Percentiles rank a stretch among this genome's conserved stretches.
Conservation (phyloP, 2,797 vertebrate species). For the Acanthurus leucopareius region DNA sequence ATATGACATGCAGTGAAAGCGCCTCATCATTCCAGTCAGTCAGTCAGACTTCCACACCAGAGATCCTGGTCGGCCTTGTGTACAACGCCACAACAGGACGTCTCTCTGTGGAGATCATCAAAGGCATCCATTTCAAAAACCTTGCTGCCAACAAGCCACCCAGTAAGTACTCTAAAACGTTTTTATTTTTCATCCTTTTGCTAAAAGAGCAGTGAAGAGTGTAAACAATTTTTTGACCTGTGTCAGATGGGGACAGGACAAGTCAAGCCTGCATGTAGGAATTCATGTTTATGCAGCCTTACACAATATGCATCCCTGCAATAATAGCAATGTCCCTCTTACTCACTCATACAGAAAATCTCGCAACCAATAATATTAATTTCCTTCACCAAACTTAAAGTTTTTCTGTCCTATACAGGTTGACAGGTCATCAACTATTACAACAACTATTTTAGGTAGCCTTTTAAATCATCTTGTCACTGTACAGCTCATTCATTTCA, state of each 20-base stretch:
- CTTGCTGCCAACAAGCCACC: constrained; percentile 97
- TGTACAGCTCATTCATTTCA: background rate
- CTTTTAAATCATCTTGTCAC: background rate
- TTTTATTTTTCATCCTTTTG: constrained; percentile 60
- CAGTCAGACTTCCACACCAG: constrained; percentile 92
- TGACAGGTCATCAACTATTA: background rate
- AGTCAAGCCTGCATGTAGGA: constrained; percentile 20
- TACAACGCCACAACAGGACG: constrained; percentile 98
- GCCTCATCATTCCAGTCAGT: constrained; percentile 97
- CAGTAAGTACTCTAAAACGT: constrained; percentile 91
- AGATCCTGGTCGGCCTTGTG: constrained; percentile 96
- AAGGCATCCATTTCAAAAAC: constrained; percentile 99
- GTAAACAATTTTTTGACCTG: background rate
- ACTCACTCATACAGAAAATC: background rate
- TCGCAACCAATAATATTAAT: background rate
- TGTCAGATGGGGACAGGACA: constrained; percentile 14
- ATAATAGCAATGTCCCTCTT: background rate
- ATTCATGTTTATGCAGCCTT: constrained; percentile 3
- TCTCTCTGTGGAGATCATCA: constrained; percentile 98
- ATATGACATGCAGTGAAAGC: constrained; percentile 94
- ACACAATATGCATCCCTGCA: background rate
- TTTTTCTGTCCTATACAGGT: background rate
- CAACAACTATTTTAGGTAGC: background rate
- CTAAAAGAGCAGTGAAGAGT: constrained; percentile 60
- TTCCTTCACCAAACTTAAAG: background rate